These are phyloP conservation scores for Plumapathes pennacea DNA, from an alignment of 92 coral and sea anemone species.

Conservation along the genomic window DNA sequence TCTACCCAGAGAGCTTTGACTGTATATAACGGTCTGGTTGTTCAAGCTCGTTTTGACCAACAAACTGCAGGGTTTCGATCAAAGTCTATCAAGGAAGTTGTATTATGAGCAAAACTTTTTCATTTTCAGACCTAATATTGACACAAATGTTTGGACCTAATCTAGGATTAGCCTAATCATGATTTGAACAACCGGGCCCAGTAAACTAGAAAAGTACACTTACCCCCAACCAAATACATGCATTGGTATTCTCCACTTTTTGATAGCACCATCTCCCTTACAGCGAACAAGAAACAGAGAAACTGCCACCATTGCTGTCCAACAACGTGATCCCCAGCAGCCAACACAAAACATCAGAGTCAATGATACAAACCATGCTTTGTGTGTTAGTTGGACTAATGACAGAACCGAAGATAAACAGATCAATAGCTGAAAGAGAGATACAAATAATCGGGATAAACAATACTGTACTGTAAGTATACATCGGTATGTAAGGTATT, in stretches of 20 bases:
- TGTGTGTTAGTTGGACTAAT: slow-evolving; percentile 1
- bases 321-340: slow-evolving; percentile 64
- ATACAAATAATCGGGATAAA: neutral
- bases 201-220: slow-evolving; percentile 13
- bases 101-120: no score
- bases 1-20: no score
- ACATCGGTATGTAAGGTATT: no score
- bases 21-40: no score
- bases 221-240: slow-evolving; percentile 81
- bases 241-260: slow-evolving; percentile 27
- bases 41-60: no score
- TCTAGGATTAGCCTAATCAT: no score
- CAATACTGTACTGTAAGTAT: no score
- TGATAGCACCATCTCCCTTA: slow-evolving; percentile 20
- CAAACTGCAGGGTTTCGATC: no score
- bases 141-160: no score
- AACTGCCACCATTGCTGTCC: slow-evolving; percentile 83
- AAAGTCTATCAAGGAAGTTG: no score
- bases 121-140: no score
- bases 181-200: no score
- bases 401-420: neutral
- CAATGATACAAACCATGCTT: slow-evolving; percentile 40
- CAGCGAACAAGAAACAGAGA: slow-evolving; percentile 70
- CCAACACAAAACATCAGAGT: slow-evolving; percentile 33
- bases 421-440: neutral